Base-by-base conservation (phyloP, 2,797 vertebrate genomes). In the Gadopsis marmoratus region DNA sequence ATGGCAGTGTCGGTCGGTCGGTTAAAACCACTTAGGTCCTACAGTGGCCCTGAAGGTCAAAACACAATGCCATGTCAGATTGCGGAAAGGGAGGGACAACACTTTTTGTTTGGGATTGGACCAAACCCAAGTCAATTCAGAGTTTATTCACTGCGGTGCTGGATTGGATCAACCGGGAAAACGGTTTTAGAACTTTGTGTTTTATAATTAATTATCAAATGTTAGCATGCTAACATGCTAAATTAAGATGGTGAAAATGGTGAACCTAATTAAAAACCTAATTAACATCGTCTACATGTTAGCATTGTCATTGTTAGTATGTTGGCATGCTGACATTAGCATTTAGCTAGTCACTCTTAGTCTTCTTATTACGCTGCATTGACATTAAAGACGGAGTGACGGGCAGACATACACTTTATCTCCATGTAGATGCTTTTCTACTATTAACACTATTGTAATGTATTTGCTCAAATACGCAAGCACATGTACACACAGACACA, bases 391-490 rank as follows among this genome's bases (percentile, higher is more conserved):
- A 23, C 1, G 13, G 16, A 43, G 41, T 2, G 3, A 68, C 13
- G 58, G 7, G 33, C 50, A 35, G 14, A 50, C 26, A 39, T 23
- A 54, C 5, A 14, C 35, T 23, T 35, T 7, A 29, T 67, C 37
- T 63, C 37, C 7, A 53, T 63, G 48, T 48, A 39, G 5, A 47
- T 4, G 9, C 5, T 69, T 69, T 14, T 9, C 6, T 26, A 39
- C 51, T 64, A 29, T 51, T 51, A 47, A 8, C 23, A 55, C 16
- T 60, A 35, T 21, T 53, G 17, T 58, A 51, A 68, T 43, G 9
- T 39, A 55, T 45, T 37, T 37, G 1, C n/a, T 33, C 23, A 75
- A 61, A 74, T 62, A 41, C 61, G 50, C 10, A 47, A 35, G 47
- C 39, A 19, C 6, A 21, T 26, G 14, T 31, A 54, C 13, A 31